Percentiles rank a stretch among this genome's conserved stretches.
Conservation (phyloP, 1,140 invertebrate genomes). For the Lethrus apterus region DNA sequence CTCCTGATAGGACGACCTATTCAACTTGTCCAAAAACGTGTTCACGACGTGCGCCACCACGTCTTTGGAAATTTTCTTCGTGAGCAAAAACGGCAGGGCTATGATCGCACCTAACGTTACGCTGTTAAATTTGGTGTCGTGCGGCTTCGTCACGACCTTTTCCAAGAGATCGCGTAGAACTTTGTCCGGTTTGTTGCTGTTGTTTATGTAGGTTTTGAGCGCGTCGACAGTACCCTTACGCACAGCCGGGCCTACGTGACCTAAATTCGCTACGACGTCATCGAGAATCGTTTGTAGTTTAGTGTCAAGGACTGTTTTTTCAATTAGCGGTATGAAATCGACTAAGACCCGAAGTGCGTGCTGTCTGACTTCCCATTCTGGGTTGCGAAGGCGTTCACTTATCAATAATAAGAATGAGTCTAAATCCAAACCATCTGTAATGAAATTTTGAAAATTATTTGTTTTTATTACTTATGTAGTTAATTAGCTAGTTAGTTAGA, state of each 20-base stretch:
- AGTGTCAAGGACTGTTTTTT: slow-evolving; percentile 51
- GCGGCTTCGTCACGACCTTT: slow-evolving; percentile 53
- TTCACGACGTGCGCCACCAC: slow-evolving; percentile 42
- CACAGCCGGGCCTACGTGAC: slow-evolving; percentile 66
- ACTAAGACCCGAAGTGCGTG: slow-evolving; percentile 67
- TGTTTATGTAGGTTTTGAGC: slow-evolving; percentile 20
- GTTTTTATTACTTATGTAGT: background rate
- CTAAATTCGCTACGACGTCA: slow-evolving; percentile 63
- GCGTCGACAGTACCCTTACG: slow-evolving; percentile 49
- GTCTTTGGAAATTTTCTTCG: slow-evolving; percentile 20
- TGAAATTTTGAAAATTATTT: slow-evolving; percentile 16
- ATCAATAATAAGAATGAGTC: slow-evolving; percentile 59
- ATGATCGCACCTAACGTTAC: slow-evolving; percentile 59
- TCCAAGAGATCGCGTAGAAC: slow-evolving; percentile 55
- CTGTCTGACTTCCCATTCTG: slow-evolving; percentile 73
- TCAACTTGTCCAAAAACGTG: slow-evolving; percentile 56
- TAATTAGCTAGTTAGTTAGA: background rate
- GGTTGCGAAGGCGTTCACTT: slow-evolving; percentile 60
- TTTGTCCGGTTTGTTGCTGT: slow-evolving; percentile 46
- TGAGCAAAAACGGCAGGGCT: slow-evolving; percentile 55
- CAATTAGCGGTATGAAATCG: slow-evolving; percentile 63
- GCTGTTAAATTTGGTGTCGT: slow-evolving; percentile 50
- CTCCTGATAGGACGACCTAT: slow-evolving; percentile 59
- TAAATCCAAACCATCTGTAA: slow-evolving; percentile 54
- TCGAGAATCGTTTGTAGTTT: slow-evolving; percentile 52